Evolutionary conservation across 2,888 invertebrate genomes (phyloP).

Genomic region (Eilema sororculum): DNA sequence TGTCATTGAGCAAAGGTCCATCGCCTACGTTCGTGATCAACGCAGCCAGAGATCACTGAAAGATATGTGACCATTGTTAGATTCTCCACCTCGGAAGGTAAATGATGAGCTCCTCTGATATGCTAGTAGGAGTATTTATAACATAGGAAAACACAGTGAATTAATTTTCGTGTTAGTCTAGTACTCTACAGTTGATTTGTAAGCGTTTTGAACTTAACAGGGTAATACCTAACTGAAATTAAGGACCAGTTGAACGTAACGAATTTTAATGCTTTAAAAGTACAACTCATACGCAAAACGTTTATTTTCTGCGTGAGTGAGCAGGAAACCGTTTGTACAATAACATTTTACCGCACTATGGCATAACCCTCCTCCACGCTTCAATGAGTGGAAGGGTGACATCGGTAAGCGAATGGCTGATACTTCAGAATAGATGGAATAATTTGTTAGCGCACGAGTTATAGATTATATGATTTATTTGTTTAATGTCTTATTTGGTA

Average conservation of each 20-base stretch:
- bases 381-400: slow-evolving; percentile 64
- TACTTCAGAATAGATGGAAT: slow-evolving; percentile 58
- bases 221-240: background rate
- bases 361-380: slow-evolving; percentile 71
- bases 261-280: slow-evolving; percentile 46
- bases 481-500: background rate
- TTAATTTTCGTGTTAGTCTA: slow-evolving; percentile 8
- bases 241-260: slow-evolving; percentile 33
- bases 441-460: slow-evolving; percentile 39
- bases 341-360: slow-evolving; percentile 77
- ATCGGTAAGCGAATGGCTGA: slow-evolving; percentile 59
- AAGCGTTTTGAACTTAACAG: background rate
- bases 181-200: slow-evolving; percentile 20
- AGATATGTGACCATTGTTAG: slow-evolving; percentile 61
- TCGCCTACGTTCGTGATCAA: slow-evolving; percentile 83
- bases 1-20: slow-evolving; percentile 85
- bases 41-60: slow-evolving; percentile 61
- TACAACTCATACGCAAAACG: slow-evolving; percentile 63
- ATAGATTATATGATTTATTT: background rate
- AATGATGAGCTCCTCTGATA: slow-evolving; percentile 39
- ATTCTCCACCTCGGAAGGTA: slow-evolving; percentile 42
- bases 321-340: slow-evolving; percentile 71
- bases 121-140: slow-evolving; percentile 24
- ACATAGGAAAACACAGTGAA: slow-evolving; percentile 26
- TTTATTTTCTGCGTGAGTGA: slow-evolving; percentile 73